Percentiles rank a stretch among this genome's conserved stretches.
phyloP scores from a whole-genome alignment of 2,113 vertebrate genomes.

The Hippocampus comes region DNA sequence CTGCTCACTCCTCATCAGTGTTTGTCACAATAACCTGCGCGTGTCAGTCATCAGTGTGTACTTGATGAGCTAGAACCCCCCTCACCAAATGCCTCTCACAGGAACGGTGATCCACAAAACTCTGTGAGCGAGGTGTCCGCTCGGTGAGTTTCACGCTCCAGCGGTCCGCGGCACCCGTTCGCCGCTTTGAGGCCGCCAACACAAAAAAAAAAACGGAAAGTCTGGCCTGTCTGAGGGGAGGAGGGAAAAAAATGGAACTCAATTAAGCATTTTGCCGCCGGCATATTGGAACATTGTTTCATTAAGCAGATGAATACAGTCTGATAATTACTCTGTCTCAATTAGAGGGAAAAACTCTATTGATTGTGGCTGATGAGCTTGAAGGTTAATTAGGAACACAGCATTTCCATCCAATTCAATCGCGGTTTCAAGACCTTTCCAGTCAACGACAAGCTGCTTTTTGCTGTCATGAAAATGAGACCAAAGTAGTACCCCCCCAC shows the following conservation, averaged over 20 bases:
- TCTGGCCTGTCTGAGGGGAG: conserved; percentile 44
- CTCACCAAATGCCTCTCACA: conserved; percentile 46
- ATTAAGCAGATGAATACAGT: conserved; percentile 73
- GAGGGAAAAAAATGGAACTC: conserved; percentile 61
- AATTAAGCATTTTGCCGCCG: conserved; percentile 71
- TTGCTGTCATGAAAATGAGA: conserved; percentile 3
- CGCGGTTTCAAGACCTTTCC: not conserved
- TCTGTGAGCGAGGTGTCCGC: conserved; percentile 38
- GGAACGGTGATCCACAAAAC: conserved; percentile 54
- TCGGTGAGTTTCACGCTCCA: conserved; percentile 41
- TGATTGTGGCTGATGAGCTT: conserved; percentile 75
- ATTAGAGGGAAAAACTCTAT: conserved; percentile 68
- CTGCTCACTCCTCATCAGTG: conserved; percentile 59
- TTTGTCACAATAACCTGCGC: conserved; percentile 22
- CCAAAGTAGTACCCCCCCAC: not conserved
- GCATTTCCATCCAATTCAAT: conserved; percentile 40
- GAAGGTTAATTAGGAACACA: conserved; percentile 75
- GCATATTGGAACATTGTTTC: conserved; percentile 72
- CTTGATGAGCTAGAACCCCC: conserved; percentile 49
- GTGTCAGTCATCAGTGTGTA: conserved; percentile 58
- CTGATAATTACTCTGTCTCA: conserved; percentile 77
- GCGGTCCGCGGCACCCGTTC: conserved; percentile 45
- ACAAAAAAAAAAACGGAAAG: conserved; percentile 41
- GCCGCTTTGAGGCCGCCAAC: conserved; percentile 47
- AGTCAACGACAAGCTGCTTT: conserved; percentile 16